Base-by-base conservation (phyloP, 2,113 vertebrate genomes). In the Indicator indicator region DNA sequence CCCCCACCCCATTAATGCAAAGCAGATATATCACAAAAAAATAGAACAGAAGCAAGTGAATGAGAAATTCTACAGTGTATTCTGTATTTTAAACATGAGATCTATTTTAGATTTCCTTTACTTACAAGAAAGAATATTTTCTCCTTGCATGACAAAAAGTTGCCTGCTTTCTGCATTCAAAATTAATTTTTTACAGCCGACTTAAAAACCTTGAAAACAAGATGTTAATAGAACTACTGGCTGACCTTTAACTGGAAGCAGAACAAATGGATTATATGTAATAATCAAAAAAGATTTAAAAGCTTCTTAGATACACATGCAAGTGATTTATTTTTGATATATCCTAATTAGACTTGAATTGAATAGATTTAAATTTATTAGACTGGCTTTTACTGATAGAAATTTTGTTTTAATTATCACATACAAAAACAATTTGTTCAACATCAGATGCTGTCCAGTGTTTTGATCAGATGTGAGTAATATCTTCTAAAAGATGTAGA, bases 261-360 rank as follows among this genome's bases (percentile, higher is more conserved):
- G 70, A 76, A 60, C 40, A 88, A 94, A 73, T 44, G 33, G 46
- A 36, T 88, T 75, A 79, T 56, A 42, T 74, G 48, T 54, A 83
- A 91, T 69, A 88, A 95, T 63, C 19, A 74, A 38, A 40, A 40
- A 79, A 91, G 5, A 86, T 81, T 94, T 83, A 90, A 90, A 92
- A 93, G 60, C 44, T 50, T 79, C 60, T 69, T 77, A 73, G 48
- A 86, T 63, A 81, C 55, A 92, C 13, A 38, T 72, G 44, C 21
- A 88, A 44, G 19, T 33, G 36, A 83, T 84, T 94, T 84, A 87
- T 81, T 94, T 93, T 76, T 82, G 11, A 63, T 89, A 68, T 54
- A 24, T 72, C 44, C 32, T 89, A 75, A 93, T 92, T 84, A 93
- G 63, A 87, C 21, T 56, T 26, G 10, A 87, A 83, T 59, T 63